These are phyloP conservation scores for Passer domesticus DNA, from an alignment of 2,113 vertebrate genomes.

Conservation along the genomic window DNA sequence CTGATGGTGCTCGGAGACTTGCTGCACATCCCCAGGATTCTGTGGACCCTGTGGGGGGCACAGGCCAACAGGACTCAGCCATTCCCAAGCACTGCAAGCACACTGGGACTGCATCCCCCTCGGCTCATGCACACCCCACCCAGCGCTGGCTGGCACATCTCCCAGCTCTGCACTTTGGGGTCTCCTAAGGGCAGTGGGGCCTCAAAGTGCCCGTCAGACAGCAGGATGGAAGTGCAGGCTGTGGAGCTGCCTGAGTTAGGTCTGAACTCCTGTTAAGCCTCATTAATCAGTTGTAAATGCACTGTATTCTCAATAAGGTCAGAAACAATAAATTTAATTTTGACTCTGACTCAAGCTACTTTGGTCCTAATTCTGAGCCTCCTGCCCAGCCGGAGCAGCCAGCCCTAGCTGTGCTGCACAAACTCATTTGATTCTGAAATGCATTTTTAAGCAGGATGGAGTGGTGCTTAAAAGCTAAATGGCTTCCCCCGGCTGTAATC, in stretches of 20 bases:
- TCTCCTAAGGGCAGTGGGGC: conserved; percentile 2
- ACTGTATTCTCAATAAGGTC: conserved; percentile 32
- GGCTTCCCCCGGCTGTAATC: conserved; percentile 65
- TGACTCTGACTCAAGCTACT: conserved; percentile 47
- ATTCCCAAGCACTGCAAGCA: neutral
- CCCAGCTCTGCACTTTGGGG: neutral
- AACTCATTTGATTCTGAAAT: conserved; percentile 52
- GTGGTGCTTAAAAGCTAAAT: conserved; percentile 45
- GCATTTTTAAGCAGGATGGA: conserved; percentile 49
- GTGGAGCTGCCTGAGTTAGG: conserved; percentile 13
- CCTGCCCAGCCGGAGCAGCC: neutral
- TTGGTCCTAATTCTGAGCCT: conserved; percentile 23
- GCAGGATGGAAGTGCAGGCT: conserved; percentile 48
- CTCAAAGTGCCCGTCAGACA: conserved; percentile 50
- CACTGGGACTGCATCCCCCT: neutral
- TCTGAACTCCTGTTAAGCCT: conserved; percentile 32
- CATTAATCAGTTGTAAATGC: conserved; percentile 55
- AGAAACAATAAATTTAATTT: conserved; percentile 61
- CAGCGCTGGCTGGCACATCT: neutral
- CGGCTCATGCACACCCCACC: neutral
- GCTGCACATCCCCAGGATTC: accelerated
- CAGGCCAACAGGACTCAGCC: neutral
- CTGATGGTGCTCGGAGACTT: neutral
- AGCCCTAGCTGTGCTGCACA: conserved; percentile 19
- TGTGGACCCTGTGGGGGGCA: neutral